Evolutionary conservation across 2,888 invertebrate genomes (phyloP).

Genomic region (Lymantria monacha): DNA sequence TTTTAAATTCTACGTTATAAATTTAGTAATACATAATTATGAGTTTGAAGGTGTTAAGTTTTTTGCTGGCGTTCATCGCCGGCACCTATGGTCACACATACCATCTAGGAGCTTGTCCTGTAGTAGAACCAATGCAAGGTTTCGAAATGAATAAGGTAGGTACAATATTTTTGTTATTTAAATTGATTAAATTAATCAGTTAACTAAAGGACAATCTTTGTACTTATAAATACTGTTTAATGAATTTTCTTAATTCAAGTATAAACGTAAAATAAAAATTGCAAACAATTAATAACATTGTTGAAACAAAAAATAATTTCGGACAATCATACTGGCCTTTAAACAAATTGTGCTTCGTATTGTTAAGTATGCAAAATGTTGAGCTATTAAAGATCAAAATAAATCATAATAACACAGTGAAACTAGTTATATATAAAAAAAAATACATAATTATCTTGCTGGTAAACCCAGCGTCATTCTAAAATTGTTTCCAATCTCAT

Average conservation of each 20-base stretch:
- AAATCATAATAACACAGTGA: too few relatives aligned
- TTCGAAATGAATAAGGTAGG: constrained; percentile 89
- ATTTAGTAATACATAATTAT: constrained; percentile 15
- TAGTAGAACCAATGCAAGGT: constrained; percentile 86
- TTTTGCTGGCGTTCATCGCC: constrained; percentile 53
- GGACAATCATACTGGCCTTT: too few relatives aligned
- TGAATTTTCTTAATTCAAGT: background rate
- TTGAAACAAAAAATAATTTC: background rate
- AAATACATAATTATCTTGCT: too few relatives aligned
- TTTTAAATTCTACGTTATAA: constrained; percentile 13
- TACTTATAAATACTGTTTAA: background rate
- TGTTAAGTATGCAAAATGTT: too few relatives aligned
- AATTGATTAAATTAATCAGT: background rate
- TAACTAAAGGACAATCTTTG: background rate
- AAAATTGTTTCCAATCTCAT: too few relatives aligned
- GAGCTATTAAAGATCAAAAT: too few relatives aligned
- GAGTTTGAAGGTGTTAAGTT: constrained; percentile 36
- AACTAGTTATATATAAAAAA: too few relatives aligned
- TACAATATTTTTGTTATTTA: background rate
- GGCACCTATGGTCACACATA: constrained; percentile 83
- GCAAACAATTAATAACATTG: background rate
- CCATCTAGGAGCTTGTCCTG: constrained; percentile 88
- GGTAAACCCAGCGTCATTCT: too few relatives aligned
- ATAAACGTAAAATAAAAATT: background rate
- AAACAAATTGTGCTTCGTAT: too few relatives aligned